A percentile compares a stretch with the other conserved stretches of the same genome.
phyloP scores from a whole-genome alignment of 2,113 vertebrate species.

The Stercorarius parasiticus region DNA sequence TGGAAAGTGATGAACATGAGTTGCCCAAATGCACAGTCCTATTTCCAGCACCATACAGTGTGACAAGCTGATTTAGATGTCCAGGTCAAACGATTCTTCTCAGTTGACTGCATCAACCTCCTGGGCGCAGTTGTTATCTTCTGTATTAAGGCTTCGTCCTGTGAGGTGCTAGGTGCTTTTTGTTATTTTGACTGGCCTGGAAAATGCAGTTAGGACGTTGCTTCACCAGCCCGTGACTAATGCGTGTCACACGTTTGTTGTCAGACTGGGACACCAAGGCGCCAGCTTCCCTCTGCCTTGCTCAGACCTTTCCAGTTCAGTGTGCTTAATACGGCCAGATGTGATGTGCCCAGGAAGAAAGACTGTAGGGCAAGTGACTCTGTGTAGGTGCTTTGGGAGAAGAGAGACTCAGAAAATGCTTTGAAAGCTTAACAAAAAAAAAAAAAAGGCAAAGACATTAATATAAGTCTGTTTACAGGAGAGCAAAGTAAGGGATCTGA shows the following conservation, averaged over 20 bases:
- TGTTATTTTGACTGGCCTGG: background rate
- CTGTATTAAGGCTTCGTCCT: background rate
- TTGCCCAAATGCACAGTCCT: background rate
- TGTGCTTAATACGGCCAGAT: background rate
- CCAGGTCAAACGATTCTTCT: background rate
- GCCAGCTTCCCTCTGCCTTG: background rate
- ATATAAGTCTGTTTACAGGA: background rate
- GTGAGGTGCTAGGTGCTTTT: background rate
- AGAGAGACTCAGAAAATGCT: background rate
- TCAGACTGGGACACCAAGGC: background rate
- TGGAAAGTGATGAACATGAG: background rate
- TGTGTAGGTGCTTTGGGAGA: background rate
- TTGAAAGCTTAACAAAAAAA: background rate
- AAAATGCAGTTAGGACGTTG: background rate
- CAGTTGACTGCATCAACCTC: background rate
- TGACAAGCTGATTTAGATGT: slow-evolving; percentile 28
- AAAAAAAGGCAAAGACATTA: background rate
- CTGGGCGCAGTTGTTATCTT: background rate
- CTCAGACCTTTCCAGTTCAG: background rate
- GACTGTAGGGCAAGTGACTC: background rate
- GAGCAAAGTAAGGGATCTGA: background rate
- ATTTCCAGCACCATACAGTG: background rate
- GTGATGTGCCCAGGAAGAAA: background rate
- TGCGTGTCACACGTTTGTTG: background rate
- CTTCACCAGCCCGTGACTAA: background rate